Percentiles rank a stretch among this genome's conserved stretches.
Evolutionary conservation across 2,797 vertebrate genomes (phyloP).

Genomic region (Platyrinchus mystaceus): DNA sequence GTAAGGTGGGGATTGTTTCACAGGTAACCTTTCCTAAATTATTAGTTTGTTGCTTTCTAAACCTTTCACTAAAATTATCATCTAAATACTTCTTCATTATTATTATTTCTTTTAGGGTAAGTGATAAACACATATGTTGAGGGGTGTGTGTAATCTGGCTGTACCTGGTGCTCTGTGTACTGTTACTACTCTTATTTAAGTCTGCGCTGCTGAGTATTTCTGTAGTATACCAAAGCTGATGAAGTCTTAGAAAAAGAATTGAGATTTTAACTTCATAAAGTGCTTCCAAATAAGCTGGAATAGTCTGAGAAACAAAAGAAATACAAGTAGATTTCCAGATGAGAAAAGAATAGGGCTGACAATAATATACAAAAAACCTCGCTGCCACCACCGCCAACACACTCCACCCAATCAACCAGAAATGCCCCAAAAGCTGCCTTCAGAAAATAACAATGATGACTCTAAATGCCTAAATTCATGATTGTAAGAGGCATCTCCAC

Average conservation of each 20-base stretch:
- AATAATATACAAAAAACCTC: fast-evolving
- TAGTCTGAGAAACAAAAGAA: neutral
- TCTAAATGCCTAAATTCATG: neutral
- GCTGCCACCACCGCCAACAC: fast-evolving
- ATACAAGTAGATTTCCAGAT: neutral
- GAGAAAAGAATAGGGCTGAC: neutral
- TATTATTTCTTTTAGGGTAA: neutral
- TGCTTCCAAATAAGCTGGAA: neutral
- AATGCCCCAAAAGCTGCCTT: neutral
- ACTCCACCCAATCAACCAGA: neutral
- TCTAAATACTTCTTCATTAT: neutral
- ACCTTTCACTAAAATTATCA: neutral
- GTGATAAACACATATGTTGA: fast-evolving
- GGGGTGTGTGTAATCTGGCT: fast-evolving
- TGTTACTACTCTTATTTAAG: neutral
- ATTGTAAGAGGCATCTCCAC: neutral
- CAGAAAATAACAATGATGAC: neutral
- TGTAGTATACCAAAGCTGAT: fast-evolving
- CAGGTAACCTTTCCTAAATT: neutral
- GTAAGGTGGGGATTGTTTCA: neutral
- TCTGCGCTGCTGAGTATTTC: neutral
- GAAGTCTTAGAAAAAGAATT: fast-evolving
- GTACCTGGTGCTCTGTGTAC: neutral
- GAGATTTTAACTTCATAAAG: neutral
- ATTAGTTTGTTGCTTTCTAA: neutral